Percentiles rank a stretch among this genome's conserved stretches.
phyloP scores from a whole-genome alignment of 1,140 invertebrate species.

The Platyscapa corneri region DNA sequence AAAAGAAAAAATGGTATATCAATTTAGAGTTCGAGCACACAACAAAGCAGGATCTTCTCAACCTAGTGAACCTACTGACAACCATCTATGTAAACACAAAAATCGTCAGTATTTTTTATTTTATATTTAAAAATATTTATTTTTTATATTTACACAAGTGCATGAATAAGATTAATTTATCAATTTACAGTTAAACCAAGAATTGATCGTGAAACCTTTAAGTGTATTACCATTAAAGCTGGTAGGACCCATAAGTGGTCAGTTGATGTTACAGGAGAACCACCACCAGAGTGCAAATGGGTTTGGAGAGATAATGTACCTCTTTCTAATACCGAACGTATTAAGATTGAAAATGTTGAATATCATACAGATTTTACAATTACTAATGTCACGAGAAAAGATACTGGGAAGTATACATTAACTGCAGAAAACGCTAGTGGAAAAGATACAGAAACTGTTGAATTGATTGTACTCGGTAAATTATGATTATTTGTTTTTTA shows the following conservation, averaged over 20 bases:
- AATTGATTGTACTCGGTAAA: slow-evolving; percentile 91
- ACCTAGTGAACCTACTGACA: slow-evolving; percentile 93
- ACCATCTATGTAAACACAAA: slow-evolving; percentile 94
- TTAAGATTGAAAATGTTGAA: slow-evolving; percentile 91
- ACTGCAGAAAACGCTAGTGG: slow-evolving; percentile 93
- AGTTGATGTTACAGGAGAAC: slow-evolving; percentile 93
- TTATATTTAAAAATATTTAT: slow-evolving; percentile 1
- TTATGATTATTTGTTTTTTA: slow-evolving; percentile 34
- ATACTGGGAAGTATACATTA: slow-evolving; percentile 94
- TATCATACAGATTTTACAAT: slow-evolving; percentile 93
- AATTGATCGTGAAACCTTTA: slow-evolving; percentile 93
- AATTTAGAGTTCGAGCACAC: slow-evolving; percentile 92
- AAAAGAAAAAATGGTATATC: slow-evolving; percentile 95
- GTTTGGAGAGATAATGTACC: slow-evolving; percentile 89
- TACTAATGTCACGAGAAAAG: slow-evolving; percentile 87
- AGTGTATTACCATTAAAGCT: slow-evolving; percentile 89
- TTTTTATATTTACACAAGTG: not conserved
- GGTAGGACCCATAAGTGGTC: slow-evolving; percentile 94
- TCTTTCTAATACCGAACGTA: slow-evolving; percentile 86
- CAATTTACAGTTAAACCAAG: slow-evolving; percentile 86
- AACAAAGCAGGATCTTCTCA: slow-evolving; percentile 92
- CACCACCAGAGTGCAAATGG: slow-evolving; percentile 90
- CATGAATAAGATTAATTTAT: slow-evolving; percentile 35
- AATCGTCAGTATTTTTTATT: slow-evolving; percentile 83
- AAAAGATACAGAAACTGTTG: slow-evolving; percentile 90